phyloP scores from a whole-genome alignment of 2,888 invertebrate genomes.

The Chouioia cunea region DNA sequence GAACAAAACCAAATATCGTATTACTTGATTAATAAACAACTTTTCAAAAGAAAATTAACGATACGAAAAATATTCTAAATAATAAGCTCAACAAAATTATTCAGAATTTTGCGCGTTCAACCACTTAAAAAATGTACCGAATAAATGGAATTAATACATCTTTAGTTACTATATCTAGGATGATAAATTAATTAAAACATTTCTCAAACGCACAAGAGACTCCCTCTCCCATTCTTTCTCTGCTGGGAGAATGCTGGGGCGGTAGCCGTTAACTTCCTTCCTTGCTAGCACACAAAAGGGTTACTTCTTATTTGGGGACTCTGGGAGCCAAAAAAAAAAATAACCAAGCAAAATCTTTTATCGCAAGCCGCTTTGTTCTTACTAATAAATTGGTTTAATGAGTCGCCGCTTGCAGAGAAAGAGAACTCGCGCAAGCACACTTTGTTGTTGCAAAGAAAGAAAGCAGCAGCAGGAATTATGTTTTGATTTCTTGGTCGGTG shows the following conservation, averaged over 20 bases:
- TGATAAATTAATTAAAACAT: conserved; percentile 34
- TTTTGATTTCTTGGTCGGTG: conserved; percentile 34
- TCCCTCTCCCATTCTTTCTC: not conserved
- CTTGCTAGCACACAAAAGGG: conserved; percentile 19
- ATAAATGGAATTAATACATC: too few species aligned
- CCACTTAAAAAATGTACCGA: too few species aligned
- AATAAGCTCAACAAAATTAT: too few species aligned
- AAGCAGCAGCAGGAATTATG: conserved; percentile 38
- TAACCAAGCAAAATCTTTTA: conserved; percentile 26
- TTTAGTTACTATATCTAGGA: not conserved
- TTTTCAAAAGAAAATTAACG: too few species aligned
- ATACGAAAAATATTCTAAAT: too few species aligned
- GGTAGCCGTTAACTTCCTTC: conserved; percentile 24
- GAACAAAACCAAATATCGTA: too few species aligned
- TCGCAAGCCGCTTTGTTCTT: conserved; percentile 38
- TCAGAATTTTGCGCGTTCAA: too few species aligned
- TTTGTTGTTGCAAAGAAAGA: conserved; percentile 1
- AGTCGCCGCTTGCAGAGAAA: conserved; percentile 15
- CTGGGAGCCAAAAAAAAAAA: not conserved
- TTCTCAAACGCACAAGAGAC: conserved; percentile 5
- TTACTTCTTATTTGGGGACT: conserved; percentile 26
- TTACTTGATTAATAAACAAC: too few species aligned
- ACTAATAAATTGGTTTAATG: conserved; percentile 48
- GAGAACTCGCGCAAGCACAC: not conserved
- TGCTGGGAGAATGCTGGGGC: not conserved